Base-by-base conservation (phyloP, 1,140 invertebrate species). In the Tribolium castaneum region DNA sequence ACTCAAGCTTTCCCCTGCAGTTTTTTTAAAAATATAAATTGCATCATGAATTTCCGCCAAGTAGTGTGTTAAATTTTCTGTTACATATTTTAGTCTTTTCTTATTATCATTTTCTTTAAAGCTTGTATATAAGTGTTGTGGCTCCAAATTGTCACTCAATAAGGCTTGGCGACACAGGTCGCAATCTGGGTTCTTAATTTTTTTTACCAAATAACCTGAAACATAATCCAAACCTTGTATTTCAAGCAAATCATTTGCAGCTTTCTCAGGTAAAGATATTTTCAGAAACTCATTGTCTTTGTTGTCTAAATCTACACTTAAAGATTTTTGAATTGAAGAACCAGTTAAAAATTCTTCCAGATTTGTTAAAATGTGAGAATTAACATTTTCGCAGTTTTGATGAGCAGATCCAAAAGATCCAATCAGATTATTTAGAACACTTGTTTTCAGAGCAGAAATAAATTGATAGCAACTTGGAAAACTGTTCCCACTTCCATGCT, bases 391-490 rank as follows among this genome's bases (percentile, higher is more conserved):
- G 16, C 16, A 19, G 16, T 19, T 19, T 19, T 19, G 16, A 19
- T 19, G 16, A 19, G 16, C n/a, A 66, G 7, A 66, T 66, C 59
- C 59, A 14, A 66, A 14, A 9, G 22, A 19, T 19, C 59, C 22
- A 66, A 66, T 12, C 59, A 34, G 25, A 66, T 66, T 66, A 12
- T 66, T 66, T 66, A 66, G 22, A 66, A 66, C 4, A 12, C 13
- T 19, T 7, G 30, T 66, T 66, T 66, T 66, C 51, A 52, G 12
- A 19, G 51, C 5, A 25, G 4, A 6, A 6, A 25, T 66, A 66
- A 66, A 66, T 34, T 66, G 59, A 19, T 66, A 66, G n/a, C 59
- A 66, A 19, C 22, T 19, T 6, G 59, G 59, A 12, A 14, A 19
- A 66, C 13, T 25, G 22, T 66, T 66, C 4, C 59, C 59, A 14